Percentiles rank a stretch among this genome's conserved stretches.
Conservation (phyloP, 2,113 vertebrate genomes). For the Cavia aperea region DNA sequence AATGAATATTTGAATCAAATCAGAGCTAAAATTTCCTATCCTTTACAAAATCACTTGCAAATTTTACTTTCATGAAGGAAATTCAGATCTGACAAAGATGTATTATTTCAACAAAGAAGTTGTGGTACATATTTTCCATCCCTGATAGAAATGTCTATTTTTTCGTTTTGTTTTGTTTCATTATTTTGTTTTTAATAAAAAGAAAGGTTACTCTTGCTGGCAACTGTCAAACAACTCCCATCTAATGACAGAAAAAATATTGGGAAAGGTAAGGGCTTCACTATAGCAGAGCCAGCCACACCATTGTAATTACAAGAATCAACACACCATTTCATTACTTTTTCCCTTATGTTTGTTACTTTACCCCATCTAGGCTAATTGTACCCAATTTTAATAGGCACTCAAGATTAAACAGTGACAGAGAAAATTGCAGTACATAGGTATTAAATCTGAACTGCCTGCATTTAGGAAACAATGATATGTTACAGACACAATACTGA, state of each 20-base stretch:
- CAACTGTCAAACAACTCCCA: not conserved
- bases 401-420: not conserved
- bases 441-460: not conserved
- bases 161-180: no score
- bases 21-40: not conserved
- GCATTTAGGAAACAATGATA: not conserved
- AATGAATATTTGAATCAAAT: not conserved
- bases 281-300: not conserved
- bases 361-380: conserved; percentile 39
- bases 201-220: conserved; percentile 7
- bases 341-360: conserved; percentile 38
- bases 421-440: not conserved
- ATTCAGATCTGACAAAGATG: not conserved
- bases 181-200: not conserved
- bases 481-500: not conserved
- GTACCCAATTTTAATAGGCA: conserved; percentile 41
- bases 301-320: conserved; percentile 50
- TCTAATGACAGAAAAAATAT: not conserved
- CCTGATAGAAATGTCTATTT: conserved; percentile 1
- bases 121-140: not conserved
- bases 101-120: conserved; percentile 1
- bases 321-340: conserved; percentile 46
- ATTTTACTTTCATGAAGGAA: conserved; percentile 4
- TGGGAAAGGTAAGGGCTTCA: not conserved
- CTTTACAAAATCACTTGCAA: not conserved